phyloP scores from a whole-genome alignment of 1,140 invertebrate genomes.

The Leptoteleia sp. region DNA sequence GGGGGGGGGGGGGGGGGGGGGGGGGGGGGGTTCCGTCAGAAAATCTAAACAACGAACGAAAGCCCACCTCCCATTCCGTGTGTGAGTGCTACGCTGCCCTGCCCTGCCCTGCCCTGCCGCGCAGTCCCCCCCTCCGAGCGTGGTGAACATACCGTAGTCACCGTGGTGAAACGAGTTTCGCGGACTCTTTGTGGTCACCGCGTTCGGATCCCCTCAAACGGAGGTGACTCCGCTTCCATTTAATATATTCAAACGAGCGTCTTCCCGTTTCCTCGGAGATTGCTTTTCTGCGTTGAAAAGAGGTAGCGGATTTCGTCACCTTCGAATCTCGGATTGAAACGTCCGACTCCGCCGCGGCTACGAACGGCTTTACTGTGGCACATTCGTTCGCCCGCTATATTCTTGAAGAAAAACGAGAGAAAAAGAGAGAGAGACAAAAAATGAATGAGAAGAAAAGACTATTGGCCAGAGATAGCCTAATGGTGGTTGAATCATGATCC shows the following conservation, averaged over 20 bases:
- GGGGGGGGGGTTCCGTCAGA: no score
- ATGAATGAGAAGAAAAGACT: no score
- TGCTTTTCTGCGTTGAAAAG: slow-evolving; percentile 39
- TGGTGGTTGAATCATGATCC: no score
- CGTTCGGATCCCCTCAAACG: slow-evolving; percentile 15
- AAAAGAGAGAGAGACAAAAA: slow-evolving; percentile 38
- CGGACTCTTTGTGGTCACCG: slow-evolving; percentile 58
- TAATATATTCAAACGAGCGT: slow-evolving; percentile 36
- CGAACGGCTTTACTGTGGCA: slow-evolving; percentile 42
- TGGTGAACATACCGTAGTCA: slow-evolving; percentile 21
- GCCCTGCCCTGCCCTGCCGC: no score
- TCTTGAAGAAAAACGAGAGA: not conserved
- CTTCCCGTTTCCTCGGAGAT: slow-evolving; percentile 29
- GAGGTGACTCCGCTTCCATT: slow-evolving; percentile 1
- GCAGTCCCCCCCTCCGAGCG: not conserved
- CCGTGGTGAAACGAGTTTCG: slow-evolving; percentile 55
- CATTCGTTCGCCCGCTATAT: slow-evolving; percentile 11
- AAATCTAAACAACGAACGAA: slow-evolving; percentile 65
- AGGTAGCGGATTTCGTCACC: slow-evolving; percentile 62
- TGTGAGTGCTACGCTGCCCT: no score
- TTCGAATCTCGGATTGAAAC: slow-evolving; percentile 30
- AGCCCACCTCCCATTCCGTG: slow-evolving; percentile 23
- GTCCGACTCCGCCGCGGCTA: slow-evolving; percentile 14
- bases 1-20: no score
- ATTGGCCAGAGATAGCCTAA: no score